These are phyloP conservation scores for Sebastes nivosus DNA, from an alignment of 2,797 vertebrate genomes.

Conservation along the genomic window DNA sequence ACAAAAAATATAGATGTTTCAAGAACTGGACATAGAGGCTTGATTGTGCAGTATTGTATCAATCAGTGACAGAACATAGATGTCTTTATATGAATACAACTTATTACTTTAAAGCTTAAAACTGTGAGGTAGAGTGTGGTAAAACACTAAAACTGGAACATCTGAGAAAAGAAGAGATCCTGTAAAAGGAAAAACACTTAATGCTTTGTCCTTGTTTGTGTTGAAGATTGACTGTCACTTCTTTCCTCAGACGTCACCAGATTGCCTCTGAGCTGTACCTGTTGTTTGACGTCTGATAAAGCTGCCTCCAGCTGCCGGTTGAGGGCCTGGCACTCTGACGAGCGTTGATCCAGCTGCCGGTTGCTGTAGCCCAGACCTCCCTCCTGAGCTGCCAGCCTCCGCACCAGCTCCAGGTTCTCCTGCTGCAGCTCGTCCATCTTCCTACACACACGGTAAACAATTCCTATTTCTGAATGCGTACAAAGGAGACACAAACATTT, in stretches of 20 bases:
- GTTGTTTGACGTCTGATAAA: constrained; percentile 84
- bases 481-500: not conserved
- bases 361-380: constrained; percentile 80
- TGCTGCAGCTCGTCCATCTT: constrained; percentile 81
- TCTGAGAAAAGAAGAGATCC: not conserved
- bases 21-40: not conserved
- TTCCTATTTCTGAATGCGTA: not conserved
- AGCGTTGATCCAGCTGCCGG: constrained; percentile 84
- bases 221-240: not conserved
- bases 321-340: constrained; percentile 80
- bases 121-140: not conserved
- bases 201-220: not conserved
- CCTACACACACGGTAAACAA: constrained; percentile 58
- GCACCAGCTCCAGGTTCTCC: constrained; percentile 86
- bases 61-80: not conserved
- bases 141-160: not conserved
- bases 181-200: not conserved
- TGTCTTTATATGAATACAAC: not conserved
- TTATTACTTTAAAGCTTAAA: not conserved
- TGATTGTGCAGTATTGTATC: not conserved
- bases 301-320: constrained; percentile 85
- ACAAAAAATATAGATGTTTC: not conserved
- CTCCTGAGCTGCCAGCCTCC: constrained; percentile 83
- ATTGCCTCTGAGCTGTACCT: constrained; percentile 72
- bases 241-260: not conserved